Conservation (phyloP, 1,140 invertebrate genomes). For the Cephus cinctus region DNA sequence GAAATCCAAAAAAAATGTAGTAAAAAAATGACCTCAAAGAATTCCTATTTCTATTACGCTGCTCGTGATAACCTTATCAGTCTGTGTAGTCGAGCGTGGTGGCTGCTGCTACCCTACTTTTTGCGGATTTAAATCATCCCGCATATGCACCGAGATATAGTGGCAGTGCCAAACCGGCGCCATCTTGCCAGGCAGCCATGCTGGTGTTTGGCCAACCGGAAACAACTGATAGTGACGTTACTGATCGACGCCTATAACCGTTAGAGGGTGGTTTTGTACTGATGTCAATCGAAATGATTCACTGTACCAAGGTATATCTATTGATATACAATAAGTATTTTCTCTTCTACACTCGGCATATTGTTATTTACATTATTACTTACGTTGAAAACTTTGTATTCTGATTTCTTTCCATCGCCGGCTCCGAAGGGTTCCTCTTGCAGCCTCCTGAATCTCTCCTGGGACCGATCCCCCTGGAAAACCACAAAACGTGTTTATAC, state of each 20-base stretch:
- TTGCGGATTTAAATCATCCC: conserved; percentile 4
- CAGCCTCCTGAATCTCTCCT: conserved; percentile 21
- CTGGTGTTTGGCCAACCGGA: conserved; percentile 44
- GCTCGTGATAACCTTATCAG: no score
- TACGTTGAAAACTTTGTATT: no score
- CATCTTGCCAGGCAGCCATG: conserved; percentile 37
- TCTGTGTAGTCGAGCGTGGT: no score
- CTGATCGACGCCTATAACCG: conserved; percentile 42
- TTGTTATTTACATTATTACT: no score
- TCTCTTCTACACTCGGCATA: no score
- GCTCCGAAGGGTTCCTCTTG: no score
- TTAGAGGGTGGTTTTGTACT: conserved; percentile 41
- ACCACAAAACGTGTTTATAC: no score
- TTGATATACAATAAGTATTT: conserved; percentile 32
- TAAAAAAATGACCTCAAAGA: background rate
- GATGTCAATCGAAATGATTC: conserved; percentile 47
- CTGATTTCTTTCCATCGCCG: no score
- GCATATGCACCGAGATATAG: conserved; percentile 41
- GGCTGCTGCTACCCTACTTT: background rate
- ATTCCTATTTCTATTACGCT: no score
- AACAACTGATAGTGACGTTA: conserved; percentile 48
- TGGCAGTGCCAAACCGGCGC: conserved; percentile 30
- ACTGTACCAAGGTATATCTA: no score
- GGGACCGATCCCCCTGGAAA: background rate
- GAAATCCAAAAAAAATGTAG: background rate